A percentile compares a stretch with the other conserved stretches of the same genome.
phyloP scores from a whole-genome alignment of 1,140 invertebrate genomes.

The Drosophila melanogaster region Release_6_plus_ISO1_MT NT_033779.5:149501-150000 shows the following conservation, averaged over 20 bases:
- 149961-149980: slow-evolving; percentile 33
- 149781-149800: slow-evolving; percentile 32
- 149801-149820: slow-evolving; percentile 60
- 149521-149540: too few species aligned
- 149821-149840: slow-evolving; percentile 52
- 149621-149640: not conserved
- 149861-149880: slow-evolving; percentile 24
- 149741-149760: slow-evolving; percentile 16
- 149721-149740: slow-evolving; percentile 76
- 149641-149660: not conserved
- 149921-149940: slow-evolving; percentile 31
- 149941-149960: slow-evolving; percentile 45
- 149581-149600: too few species aligned
- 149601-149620: not conserved
- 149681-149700: slow-evolving; percentile 81
- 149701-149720: slow-evolving; percentile 63
- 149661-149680: slow-evolving; percentile 53
- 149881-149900: slow-evolving; percentile 60
- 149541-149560: too few species aligned
- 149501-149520: too few species aligned
- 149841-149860: slow-evolving; percentile 48
- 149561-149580: too few species aligned
- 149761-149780: slow-evolving; percentile 34
- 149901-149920: slow-evolving; percentile 82
- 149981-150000: slow-evolving; percentile 7